These are phyloP conservation scores for Manis pentadactyla DNA, from an alignment of 2,797 vertebrate genomes.

Conservation along the genomic window DNA sequence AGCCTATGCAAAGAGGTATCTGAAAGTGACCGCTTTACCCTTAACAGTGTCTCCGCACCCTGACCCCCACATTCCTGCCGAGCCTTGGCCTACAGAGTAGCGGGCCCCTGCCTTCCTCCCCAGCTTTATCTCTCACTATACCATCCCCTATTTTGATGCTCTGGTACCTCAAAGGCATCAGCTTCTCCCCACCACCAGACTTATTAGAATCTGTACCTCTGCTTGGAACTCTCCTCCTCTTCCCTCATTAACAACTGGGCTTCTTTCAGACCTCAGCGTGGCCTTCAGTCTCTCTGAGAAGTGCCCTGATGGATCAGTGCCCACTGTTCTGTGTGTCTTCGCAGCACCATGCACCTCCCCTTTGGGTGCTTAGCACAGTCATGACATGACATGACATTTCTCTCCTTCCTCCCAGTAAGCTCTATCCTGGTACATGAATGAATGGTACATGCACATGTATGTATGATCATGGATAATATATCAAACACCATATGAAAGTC, in stretches of 20 bases:
- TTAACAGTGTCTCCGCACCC: neutral
- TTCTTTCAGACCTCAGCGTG: neutral
- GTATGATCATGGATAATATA: neutral
- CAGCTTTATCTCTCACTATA: neutral
- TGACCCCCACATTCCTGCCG: neutral
- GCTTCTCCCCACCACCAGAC: neutral
- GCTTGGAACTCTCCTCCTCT: neutral
- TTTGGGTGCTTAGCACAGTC: neutral
- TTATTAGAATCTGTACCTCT: neutral
- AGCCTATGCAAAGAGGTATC: neutral
- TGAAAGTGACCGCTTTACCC: neutral
- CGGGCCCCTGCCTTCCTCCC: neutral
- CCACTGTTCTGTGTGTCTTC: neutral
- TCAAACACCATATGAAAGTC: neutral
- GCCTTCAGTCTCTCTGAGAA: neutral
- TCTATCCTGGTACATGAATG: neutral
- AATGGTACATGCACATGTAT: neutral
- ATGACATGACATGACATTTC: neutral
- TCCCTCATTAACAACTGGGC: neutral
- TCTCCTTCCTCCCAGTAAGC: neutral
- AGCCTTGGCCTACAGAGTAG: neutral
- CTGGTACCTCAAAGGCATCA: neutral
- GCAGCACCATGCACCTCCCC: neutral
- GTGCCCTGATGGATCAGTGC: neutral
- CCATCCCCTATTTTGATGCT: neutral